Evolutionary conservation across 2,113 vertebrate genomes (phyloP).

Genomic region (Hoplias malabaricus): DNA sequence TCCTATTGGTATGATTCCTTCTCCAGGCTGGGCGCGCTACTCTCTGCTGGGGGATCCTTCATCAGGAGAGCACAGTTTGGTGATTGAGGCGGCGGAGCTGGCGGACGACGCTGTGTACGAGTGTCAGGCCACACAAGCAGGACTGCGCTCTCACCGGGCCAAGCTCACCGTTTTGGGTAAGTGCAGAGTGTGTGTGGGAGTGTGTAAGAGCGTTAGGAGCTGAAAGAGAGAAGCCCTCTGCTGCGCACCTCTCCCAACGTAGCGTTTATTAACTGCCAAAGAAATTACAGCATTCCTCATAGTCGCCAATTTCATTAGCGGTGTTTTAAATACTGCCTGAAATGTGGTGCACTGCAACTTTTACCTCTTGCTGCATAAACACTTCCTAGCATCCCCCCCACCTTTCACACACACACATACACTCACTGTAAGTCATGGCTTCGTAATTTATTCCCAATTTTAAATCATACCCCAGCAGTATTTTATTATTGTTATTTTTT

Average conservation of each 20-base stretch:
- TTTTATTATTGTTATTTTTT: slow-evolving; percentile 36
- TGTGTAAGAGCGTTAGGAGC: background rate
- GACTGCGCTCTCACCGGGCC: slow-evolving; percentile 83
- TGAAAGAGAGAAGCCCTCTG: background rate
- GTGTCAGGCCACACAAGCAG: slow-evolving; percentile 89
- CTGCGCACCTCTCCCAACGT: background rate
- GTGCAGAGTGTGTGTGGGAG: slow-evolving; percentile 45
- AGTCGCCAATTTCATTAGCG: slow-evolving; percentile 48
- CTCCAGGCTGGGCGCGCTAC: slow-evolving; percentile 86
- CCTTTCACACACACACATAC: background rate
- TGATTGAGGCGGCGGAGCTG: slow-evolving; percentile 82
- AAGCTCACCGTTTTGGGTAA: slow-evolving; percentile 84
- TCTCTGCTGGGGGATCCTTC: slow-evolving; percentile 81
- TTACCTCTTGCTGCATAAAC: slow-evolving; percentile 38
- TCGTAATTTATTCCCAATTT: slow-evolving; percentile 57
- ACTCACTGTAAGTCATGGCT: slow-evolving; percentile 40
- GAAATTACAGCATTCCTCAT: slow-evolving; percentile 37
- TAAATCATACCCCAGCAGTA: slow-evolving; percentile 57
- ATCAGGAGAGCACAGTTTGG: slow-evolving; percentile 85
- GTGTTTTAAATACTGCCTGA: slow-evolving; percentile 48
- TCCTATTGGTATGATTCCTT: slow-evolving; percentile 47
- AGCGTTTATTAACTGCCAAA: slow-evolving; percentile 40
- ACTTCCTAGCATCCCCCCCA: slow-evolving; percentile 2
- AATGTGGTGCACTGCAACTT: slow-evolving; percentile 49
- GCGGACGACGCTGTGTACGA: slow-evolving; percentile 86